A percentile compares a stretch with the other conserved stretches of the same genome.
Evolutionary conservation across 1,140 invertebrate species (phyloP).

Genomic region (Pogonus chalceus): DNA sequence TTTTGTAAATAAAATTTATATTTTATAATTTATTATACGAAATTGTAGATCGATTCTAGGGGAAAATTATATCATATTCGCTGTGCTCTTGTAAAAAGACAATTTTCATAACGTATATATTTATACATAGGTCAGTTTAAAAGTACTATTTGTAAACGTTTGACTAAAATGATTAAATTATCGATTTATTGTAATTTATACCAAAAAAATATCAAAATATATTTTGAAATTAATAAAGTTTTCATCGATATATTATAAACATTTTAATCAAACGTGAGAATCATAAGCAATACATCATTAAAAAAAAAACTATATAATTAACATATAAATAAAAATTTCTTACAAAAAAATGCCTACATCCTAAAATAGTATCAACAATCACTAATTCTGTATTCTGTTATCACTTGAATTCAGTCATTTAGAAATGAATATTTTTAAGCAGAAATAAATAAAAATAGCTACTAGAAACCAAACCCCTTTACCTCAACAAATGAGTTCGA

Average conservation of each 20-base stretch:
- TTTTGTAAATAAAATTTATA: slow-evolving; percentile 3
- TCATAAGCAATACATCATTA: slow-evolving; percentile 1
- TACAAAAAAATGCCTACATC: background rate
- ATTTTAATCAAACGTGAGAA: background rate
- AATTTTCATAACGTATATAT: slow-evolving; percentile 6
- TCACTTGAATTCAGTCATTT: background rate
- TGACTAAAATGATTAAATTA: background rate
- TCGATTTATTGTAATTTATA: background rate
- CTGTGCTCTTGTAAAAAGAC: slow-evolving; percentile 7
- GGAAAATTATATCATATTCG: background rate
- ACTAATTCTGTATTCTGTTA: background rate
- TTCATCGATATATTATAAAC: background rate
- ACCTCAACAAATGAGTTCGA: slow-evolving; percentile 1
- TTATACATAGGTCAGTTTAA: slow-evolving; percentile 1
- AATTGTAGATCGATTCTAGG: background rate
- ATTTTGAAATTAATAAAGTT: background rate
- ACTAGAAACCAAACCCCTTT: background rate
- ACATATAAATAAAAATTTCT: slow-evolving; percentile 3
- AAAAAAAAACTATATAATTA: background rate
- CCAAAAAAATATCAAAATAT: background rate
- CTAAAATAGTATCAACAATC: background rate
- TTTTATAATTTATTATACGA: slow-evolving; percentile 3
- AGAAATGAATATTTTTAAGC: background rate
- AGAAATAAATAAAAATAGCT: background rate
- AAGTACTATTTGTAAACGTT: background rate